Percentiles rank a stretch among this genome's conserved stretches.
Conservation (phyloP, 2,797 vertebrate genomes). For the Nyctibius grandis region DNA sequence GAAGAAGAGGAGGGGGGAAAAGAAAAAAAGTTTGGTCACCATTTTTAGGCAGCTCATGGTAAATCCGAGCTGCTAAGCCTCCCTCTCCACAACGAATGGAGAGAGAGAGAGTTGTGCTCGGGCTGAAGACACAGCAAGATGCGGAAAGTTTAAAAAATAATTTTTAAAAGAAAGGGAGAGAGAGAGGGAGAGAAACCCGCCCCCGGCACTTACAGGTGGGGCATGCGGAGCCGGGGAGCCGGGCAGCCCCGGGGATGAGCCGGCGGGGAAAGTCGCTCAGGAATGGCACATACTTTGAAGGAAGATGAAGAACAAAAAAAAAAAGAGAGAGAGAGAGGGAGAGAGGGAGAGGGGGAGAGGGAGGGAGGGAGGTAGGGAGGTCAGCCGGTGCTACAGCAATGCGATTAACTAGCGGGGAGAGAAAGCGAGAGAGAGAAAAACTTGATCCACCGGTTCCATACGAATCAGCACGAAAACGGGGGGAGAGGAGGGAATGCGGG, state of each 20-base stretch:
- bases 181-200: constrained; percentile 14
- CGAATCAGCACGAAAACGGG: constrained; percentile 77
- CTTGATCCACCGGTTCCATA: constrained; percentile 99
- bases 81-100: constrained; percentile 25
- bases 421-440: constrained; percentile 87
- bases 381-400: constrained; percentile 86
- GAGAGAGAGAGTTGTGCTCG: constrained; percentile 59
- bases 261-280: constrained; percentile 73
- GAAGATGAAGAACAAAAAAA: constrained; percentile 61
- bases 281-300: constrained; percentile 79
- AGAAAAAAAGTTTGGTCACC: constrained; percentile 70
- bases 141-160: not conserved
- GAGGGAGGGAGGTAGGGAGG: constrained; percentile 64
- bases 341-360: not conserved
- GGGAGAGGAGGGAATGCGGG: constrained; percentile 70
- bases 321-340: not conserved
- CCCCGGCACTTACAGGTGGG: constrained; percentile 74
- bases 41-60: constrained; percentile 71
- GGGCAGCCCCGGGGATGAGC: constrained; percentile 70
- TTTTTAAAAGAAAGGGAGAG: not conserved
- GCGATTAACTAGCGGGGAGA: constrained; percentile 77
- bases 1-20: not conserved
- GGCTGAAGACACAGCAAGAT: constrained; percentile 54
- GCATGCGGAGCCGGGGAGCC: constrained; percentile 68
- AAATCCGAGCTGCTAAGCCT: constrained; percentile 68